phyloP scores from a whole-genome alignment of 2,113 vertebrate genomes.

The Melanocharis versteri region DNA sequence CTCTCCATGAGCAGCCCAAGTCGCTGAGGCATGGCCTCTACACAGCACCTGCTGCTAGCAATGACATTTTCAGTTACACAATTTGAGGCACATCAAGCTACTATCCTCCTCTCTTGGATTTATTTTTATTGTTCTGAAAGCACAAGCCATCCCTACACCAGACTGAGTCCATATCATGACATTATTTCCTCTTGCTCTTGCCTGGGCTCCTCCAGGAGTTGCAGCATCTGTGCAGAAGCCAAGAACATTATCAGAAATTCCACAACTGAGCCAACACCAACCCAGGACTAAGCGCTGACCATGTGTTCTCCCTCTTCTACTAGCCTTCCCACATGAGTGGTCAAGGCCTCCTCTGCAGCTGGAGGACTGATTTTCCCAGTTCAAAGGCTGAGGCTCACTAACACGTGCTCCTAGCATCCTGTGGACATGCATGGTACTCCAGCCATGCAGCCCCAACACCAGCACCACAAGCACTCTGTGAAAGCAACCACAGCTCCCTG shows the following conservation, averaged over 20 bases:
- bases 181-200: neutral
- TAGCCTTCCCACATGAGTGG: neutral
- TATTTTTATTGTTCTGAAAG: neutral
- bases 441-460: neutral
- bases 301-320: neutral
- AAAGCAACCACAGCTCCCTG: neutral
- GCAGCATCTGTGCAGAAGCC: neutral
- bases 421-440: rapidly evolving
- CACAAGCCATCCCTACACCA: neutral
- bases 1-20: neutral
- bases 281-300: neutral
- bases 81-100: neutral
- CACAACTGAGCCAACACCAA: neutral
- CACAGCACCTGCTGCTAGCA: neutral
- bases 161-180: neutral
- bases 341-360: neutral
- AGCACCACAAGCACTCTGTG: neutral
- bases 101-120: neutral
- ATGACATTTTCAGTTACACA: neutral
- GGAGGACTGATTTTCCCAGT: neutral
- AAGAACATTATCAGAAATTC: neutral
- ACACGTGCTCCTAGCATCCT: neutral
- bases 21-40: neutral
- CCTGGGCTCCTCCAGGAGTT: neutral
- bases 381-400: neutral